Evolutionary conservation across 2,888 invertebrate species (phyloP).

Genomic region (Cephonodes hylas): DNA sequence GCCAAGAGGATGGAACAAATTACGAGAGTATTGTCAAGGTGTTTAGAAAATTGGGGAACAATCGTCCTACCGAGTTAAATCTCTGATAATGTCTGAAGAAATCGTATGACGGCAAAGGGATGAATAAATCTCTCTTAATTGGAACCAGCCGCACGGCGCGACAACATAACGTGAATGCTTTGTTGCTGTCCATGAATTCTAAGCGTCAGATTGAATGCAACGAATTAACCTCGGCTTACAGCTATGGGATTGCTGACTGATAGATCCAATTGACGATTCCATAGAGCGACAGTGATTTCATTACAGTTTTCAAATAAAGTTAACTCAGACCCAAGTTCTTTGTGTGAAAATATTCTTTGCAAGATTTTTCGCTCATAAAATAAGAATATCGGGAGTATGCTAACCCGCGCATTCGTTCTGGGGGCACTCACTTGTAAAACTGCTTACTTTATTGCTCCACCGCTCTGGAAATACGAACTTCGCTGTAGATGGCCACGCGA

Average conservation of each 20-base stretch:
- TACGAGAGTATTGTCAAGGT: slow-evolving; percentile 69
- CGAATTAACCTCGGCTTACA: slow-evolving; percentile 62
- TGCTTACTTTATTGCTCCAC: slow-evolving; percentile 69
- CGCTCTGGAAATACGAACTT: slow-evolving; percentile 59
- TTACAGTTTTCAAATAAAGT: slow-evolving; percentile 22
- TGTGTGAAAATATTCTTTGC: slow-evolving; percentile 43
- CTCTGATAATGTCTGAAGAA: slow-evolving; percentile 71
- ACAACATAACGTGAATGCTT: slow-evolving; percentile 72
- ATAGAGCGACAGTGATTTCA: background rate
- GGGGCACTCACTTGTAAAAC: slow-evolving; percentile 70
- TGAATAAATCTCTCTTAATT: slow-evolving; percentile 78
- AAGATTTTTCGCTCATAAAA: slow-evolving; percentile 63
- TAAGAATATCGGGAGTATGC: slow-evolving; percentile 62
- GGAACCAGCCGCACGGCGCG: slow-evolving; percentile 64
- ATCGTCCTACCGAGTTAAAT: slow-evolving; percentile 72
- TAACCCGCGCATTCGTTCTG: slow-evolving; percentile 62
- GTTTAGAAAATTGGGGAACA: slow-evolving; percentile 77
- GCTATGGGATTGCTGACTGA: slow-evolving; percentile 61
- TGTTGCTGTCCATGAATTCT: slow-evolving; percentile 66
- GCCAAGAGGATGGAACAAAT: slow-evolving; percentile 71
- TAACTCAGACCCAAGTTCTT: slow-evolving; percentile 23
- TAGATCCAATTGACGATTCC: slow-evolving; percentile 40
- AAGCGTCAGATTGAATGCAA: slow-evolving; percentile 54
- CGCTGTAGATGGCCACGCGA: slow-evolving; percentile 50
- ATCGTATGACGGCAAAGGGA: slow-evolving; percentile 61